Evolutionary conservation across 2,888 invertebrate genomes (phyloP), one percentile per base, ranked within the genome.

Genomic region (Blera fallax): DNA sequence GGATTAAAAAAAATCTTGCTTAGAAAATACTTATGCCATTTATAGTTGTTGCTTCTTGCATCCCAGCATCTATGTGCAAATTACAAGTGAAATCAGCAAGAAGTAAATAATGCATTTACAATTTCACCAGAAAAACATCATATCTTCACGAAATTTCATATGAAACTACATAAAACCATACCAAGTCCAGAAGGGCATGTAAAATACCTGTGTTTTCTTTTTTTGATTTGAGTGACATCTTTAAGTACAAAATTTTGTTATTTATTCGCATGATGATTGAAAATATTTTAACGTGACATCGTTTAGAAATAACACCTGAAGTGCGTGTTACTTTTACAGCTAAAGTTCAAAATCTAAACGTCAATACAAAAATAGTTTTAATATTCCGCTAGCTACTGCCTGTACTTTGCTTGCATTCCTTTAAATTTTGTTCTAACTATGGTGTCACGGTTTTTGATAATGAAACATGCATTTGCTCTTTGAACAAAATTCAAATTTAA

Each of bases 361-460:
- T n/a, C n/a, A n/a, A n/a, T n/a, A n/a, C n/a, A n/a, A n/a, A 24
- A n/a, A 50, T 5, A 4, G 0, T 27, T 27, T 24, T 50, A 10
- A n/a, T 27, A 62, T 43, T 62, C 27, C 6, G 16, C 10, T 16
- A 16, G 6, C 21, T 21, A 32, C 64, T 48, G 64, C 64, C 48
- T 48, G 27, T 27, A 27, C 60, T 64, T 21, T 64, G 48, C 32
- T 32, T 64, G 64, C 64, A 64, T 48, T 64, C 48, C 64, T 64
- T 48, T 34, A 0, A 21, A 64, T 21, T 43, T n/a, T 16, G 11
- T 5, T 62, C 43, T 27, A 16, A 0, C 2, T 43, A 16, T 8
- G 7, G 8, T 24, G 21, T 40, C 37, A 14, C 34, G n/a, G n/a
- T n/a, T 3, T 54, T 0, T 56, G 6, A 14, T 40, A 3, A 5